These are phyloP conservation scores for Incurvaria masculella DNA, from an alignment of 2,888 invertebrate genomes.

Conservation along the genomic window DNA sequence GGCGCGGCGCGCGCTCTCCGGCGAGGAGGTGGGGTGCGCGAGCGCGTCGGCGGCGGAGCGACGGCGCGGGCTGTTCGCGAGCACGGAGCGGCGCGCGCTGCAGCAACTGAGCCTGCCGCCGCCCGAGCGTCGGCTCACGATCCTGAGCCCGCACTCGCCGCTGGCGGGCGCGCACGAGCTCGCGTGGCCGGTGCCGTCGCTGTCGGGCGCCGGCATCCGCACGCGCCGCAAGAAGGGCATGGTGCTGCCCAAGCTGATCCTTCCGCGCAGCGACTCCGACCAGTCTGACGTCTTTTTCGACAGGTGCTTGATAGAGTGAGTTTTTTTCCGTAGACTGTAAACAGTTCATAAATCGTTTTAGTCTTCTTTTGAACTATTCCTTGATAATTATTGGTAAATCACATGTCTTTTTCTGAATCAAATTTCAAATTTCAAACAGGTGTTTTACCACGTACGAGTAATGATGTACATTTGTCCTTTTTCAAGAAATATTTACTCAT, in stretches of 20 bases:
- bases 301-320: slow-evolving; percentile 61
- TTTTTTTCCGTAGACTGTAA: slow-evolving; percentile 21
- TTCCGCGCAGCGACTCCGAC: slow-evolving; percentile 73
- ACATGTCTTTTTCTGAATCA: too few species aligned
- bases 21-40: slow-evolving; percentile 51
- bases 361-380: too few species aligned
- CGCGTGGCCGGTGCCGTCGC: slow-evolving; percentile 52
- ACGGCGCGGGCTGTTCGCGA: slow-evolving; percentile 64
- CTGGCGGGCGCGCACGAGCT: slow-evolving; percentile 65
- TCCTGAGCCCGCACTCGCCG: slow-evolving; percentile 77
- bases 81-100: slow-evolving; percentile 59
- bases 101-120: slow-evolving; percentile 71
- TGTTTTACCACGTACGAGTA: too few species aligned
- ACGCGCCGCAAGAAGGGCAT: slow-evolving; percentile 68
- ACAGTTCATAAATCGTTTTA: neutral
- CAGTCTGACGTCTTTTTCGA: slow-evolving; percentile 64
- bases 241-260: slow-evolving; percentile 69
- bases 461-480: too few species aligned
- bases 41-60: slow-evolving; percentile 57
- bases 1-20: slow-evolving; percentile 59
- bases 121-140: slow-evolving; percentile 67
- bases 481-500: too few species aligned
- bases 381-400: too few species aligned
- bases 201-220: slow-evolving; percentile 44
- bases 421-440: too few species aligned